Evolutionary conservation across 2,888 invertebrate species (phyloP).

Genomic region (Cephonodes hylas): DNA sequence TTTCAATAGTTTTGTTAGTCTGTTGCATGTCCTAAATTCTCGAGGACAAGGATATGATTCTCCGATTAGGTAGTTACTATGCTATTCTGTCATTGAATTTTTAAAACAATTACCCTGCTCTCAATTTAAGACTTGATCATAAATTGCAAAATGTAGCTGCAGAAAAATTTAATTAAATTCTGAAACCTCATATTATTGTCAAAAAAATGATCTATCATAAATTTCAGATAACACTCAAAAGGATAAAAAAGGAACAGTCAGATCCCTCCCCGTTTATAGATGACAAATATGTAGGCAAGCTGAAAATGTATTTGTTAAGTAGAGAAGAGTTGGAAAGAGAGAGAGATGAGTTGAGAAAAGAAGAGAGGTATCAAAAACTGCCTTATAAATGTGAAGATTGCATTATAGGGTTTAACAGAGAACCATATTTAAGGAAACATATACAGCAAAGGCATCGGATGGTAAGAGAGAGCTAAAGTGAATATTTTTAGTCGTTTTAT

Average conservation of each 20-base stretch:
- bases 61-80: too few species aligned
- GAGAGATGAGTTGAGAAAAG: conserved; percentile 9
- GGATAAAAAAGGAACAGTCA: not conserved
- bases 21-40: too few species aligned
- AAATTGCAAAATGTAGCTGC: too few species aligned
- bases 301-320: conserved; percentile 9
- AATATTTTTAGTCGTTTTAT: not conserved
- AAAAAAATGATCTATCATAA: too few species aligned
- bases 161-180: too few species aligned
- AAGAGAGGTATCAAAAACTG: conserved; percentile 2
- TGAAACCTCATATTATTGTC: too few species aligned
- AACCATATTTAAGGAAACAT: conserved; percentile 3
- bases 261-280: conserved; percentile 8
- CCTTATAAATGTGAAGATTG: conserved; percentile 12
- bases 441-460: conserved; percentile 1
- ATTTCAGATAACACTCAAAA: conserved; percentile 5
- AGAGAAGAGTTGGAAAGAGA: conserved; percentile 9
- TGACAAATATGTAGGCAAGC: conserved; percentile 12
- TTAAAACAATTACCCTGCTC: too few species aligned
- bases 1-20: too few species aligned
- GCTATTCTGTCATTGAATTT: too few species aligned
- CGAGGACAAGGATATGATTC: too few species aligned
- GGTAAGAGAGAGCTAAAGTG: not conserved
- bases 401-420: conserved; percentile 14
- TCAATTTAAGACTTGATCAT: too few species aligned